Conservation (phyloP, 1,140 invertebrate genomes). For the Psilanteris sp. region DNA sequence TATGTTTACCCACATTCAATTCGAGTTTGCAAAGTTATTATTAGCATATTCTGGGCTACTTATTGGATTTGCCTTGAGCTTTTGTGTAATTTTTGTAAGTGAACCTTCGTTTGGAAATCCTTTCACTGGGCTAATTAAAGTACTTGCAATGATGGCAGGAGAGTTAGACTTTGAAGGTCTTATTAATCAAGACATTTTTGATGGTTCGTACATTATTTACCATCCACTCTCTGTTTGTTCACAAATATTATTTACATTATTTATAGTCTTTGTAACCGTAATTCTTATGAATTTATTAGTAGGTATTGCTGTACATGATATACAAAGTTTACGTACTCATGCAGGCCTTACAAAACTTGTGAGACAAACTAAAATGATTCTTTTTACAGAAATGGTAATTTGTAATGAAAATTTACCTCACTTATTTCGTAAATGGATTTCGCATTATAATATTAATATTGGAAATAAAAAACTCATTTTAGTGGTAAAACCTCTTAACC, state of each 20-base stretch:
- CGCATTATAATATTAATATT: conserved; percentile 75
- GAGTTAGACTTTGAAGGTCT: conserved; percentile 84
- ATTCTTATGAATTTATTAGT: conserved; percentile 86
- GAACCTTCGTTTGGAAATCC: conserved; percentile 83
- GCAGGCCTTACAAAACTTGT: conserved; percentile 85
- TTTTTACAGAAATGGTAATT: conserved; percentile 84
- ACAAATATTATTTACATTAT: conserved; percentile 83
- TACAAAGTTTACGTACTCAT: conserved; percentile 84
- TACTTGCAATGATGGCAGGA: conserved; percentile 86
- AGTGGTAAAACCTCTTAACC: conserved; percentile 84
- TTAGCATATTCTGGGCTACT: conserved; percentile 83
- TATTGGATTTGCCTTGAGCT: conserved; percentile 84
- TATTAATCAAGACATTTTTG: conserved; percentile 79
- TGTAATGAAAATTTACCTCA: conserved; percentile 82
- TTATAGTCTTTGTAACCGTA: conserved; percentile 85
- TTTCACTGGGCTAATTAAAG: conserved; percentile 82
- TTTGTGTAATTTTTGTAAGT: conserved; percentile 84
- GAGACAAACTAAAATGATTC: conserved; percentile 84
- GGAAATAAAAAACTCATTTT: conserved; percentile 78
- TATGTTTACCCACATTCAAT: conserved; percentile 84
- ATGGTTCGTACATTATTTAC: conserved; percentile 74
- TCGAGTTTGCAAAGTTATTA: conserved; percentile 83
- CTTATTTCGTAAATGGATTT: conserved; percentile 74
- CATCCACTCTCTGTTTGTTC: conserved; percentile 81
- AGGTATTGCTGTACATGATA: conserved; percentile 85